Evolutionary conservation across 2,797 vertebrate genomes (phyloP), one percentile per base, ranked within the genome.

Genomic region (Rhyacichthys aspro): DNA sequence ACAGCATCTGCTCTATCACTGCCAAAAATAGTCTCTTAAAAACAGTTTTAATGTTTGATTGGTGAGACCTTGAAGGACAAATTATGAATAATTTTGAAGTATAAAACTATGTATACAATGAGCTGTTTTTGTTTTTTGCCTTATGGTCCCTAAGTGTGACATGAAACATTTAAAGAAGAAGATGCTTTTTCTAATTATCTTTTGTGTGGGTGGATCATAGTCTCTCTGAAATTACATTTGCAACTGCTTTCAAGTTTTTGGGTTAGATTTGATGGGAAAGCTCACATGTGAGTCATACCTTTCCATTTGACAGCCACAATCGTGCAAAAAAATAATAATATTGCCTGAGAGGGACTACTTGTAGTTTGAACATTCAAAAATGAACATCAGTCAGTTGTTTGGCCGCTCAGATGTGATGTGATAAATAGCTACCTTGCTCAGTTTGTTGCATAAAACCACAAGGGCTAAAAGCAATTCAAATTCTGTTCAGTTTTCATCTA

Each of bases 1-100:
- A 58, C 58, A 59, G 72, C 70, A 79, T 79, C 70, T 72, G 71
- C 64, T 74, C 68, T 67, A 66, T 63, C n/a, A n/a, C n/a, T n/a
- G n/a, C n/a, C n/a, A n/a, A n/a, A n/a, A n/a, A n/a, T n/a, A n/a
- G 41, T 52, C 23, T 28, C 23, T 28, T 28, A 38, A 11, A 3
- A 11, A 38, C 11, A 3, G 11, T 57, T 66, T 39, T 63, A 3
- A 34, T 46, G 28, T 70, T 56, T 53, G 59, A 66, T 67, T 18
- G 17, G 15, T 55, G 11, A 15, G 43, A 38, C 43, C 0, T 63
- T 23, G 39, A 49, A 59, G 47, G 18, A 18, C 28, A 38, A 61
- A 58, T 60, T 15, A 17, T 11, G 9, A 37, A 17, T 16, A 2
- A 37, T 34, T 16, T 16, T 15, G n/a, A 34, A 10, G 9, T 16